Conservation (phyloP, 92 coral and sea anemone genomes). For the Zoanthus solanderi region DNA sequence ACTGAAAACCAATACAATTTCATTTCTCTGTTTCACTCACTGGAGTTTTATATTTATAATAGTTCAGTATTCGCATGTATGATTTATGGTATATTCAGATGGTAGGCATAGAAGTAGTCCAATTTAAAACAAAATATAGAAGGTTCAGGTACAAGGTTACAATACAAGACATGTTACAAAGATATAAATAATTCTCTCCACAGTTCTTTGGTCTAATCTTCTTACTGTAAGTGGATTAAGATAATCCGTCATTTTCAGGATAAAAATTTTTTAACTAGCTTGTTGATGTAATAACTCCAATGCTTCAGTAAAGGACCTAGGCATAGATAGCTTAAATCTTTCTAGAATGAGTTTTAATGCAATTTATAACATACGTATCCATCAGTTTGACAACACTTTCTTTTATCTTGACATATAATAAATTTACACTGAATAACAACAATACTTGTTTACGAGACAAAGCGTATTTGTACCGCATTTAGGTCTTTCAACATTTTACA, state of each 20-base stretch:
- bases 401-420: background rate
- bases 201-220: background rate
- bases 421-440: background rate
- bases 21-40: background rate
- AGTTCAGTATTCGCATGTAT: background rate
- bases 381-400: background rate
- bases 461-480: no score
- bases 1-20: no score
- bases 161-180: background rate
- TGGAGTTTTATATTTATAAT: background rate
- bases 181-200: background rate
- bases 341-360: background rate
- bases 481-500: no score
- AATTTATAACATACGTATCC: background rate
- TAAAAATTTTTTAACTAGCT: background rate
- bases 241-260: slow-evolving; percentile 1
- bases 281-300: slow-evolving; percentile 2
- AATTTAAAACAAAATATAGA: background rate
- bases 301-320: background rate
- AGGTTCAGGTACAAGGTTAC: background rate
- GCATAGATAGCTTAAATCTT: background rate
- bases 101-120: background rate
- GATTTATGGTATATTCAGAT: background rate
- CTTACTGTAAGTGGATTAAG: background rate
- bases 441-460: no score